These are phyloP conservation scores for Papilio helenus DNA, from an alignment of 1,140 invertebrate species.

Conservation along the genomic window DNA sequence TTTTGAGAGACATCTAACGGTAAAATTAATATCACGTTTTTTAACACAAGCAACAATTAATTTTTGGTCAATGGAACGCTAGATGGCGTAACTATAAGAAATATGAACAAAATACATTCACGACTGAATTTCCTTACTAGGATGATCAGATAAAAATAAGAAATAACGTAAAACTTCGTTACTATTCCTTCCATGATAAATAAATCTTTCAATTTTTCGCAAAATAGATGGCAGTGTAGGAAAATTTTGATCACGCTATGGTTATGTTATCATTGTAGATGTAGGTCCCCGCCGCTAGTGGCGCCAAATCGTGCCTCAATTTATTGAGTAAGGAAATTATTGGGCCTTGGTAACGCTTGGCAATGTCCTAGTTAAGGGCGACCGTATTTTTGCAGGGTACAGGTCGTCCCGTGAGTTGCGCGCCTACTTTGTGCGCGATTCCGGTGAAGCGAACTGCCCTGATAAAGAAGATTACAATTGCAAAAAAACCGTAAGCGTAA, in stretches of 20 bases:
- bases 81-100: slow-evolving; percentile 1
- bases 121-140: not conserved
- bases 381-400: slow-evolving; percentile 88
- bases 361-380: slow-evolving; percentile 85
- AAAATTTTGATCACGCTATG: slow-evolving; percentile 7
- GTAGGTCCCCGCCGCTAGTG: not conserved
- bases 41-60: not conserved
- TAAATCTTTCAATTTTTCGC: too few relatives aligned
- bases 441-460: slow-evolving; percentile 49
- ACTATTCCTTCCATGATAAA: too few relatives aligned
- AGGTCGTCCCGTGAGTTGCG: slow-evolving; percentile 88
- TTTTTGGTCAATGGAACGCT: not conserved
- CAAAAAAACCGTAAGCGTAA: too few relatives aligned
- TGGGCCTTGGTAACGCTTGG: slow-evolving; percentile 91
- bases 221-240: not conserved
- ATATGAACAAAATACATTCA: not conserved
- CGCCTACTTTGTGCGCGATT: slow-evolving; percentile 87
- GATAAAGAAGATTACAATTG: not conserved
- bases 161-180: too few relatives aligned
- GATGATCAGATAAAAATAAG: not conserved
- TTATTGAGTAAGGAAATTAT: slow-evolving; percentile 95
- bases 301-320: slow-evolving; percentile 88
- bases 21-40: not conserved
- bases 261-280: slow-evolving; percentile 1
- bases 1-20: not conserved